Conservation (phyloP, 1,140 invertebrate species). For the Macrotrachela quadricornifera region DNA sequence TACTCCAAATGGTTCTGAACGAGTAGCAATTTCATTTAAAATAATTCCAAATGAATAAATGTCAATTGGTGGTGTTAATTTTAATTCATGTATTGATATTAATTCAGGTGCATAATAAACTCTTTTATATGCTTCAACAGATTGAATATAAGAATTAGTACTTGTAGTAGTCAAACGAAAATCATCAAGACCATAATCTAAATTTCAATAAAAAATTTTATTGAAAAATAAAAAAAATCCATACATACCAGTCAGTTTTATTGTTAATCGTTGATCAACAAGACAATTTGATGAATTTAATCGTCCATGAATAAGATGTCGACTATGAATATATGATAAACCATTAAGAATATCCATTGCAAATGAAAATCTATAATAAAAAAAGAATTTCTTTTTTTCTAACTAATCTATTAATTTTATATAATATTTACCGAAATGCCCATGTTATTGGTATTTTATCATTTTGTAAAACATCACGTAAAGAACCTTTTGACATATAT, state of each 20-base stretch:
- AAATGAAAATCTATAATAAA: conserved; percentile 18
- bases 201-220: background rate
- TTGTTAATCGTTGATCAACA: conserved; percentile 73
- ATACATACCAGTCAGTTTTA: conserved; percentile 48
- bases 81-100: no score
- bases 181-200: no score
- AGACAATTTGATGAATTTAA: conserved; percentile 78
- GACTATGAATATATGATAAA: conserved; percentile 74
- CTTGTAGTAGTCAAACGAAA: no score
- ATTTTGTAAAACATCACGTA: conserved; percentile 18
- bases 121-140: no score
- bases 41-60: no score
- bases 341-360: conserved; percentile 31
- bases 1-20: no score
- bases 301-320: conserved; percentile 65
- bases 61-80: no score
- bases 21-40: no score
- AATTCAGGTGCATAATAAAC: no score
- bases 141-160: no score
- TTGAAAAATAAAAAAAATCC: background rate
- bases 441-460: conserved; percentile 18
- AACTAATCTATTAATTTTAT: background rate
- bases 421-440: conserved; percentile 16
- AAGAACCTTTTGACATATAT: conserved; percentile 19
- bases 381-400: background rate